These are phyloP conservation scores for Asobara japonica DNA, from an alignment of 1,140 invertebrate species.

Conservation along the genomic window DNA sequence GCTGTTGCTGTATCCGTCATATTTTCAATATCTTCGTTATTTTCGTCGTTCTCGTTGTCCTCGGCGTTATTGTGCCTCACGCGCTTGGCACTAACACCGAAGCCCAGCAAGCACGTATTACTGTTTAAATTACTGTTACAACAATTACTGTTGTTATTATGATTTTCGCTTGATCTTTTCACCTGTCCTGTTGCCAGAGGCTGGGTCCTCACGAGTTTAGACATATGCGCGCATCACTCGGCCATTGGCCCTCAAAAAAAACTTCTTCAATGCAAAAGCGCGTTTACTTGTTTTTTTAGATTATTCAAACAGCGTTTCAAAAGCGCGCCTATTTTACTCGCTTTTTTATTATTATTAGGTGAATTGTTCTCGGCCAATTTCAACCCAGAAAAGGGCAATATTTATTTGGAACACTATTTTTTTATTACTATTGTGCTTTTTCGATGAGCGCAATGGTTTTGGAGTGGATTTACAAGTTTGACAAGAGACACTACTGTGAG, in stretches of 20 bases:
- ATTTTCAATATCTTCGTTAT: constrained; percentile 48
- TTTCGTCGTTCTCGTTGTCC: constrained; percentile 33
- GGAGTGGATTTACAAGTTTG: neutral
- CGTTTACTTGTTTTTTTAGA: neutral
- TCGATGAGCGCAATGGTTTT: neutral
- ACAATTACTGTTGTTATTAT: constrained; percentile 9
- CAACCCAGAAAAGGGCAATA: too few species aligned
- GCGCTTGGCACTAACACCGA: constrained; percentile 28
- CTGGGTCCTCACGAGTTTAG: constrained; percentile 57
- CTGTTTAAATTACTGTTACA: constrained; percentile 1
- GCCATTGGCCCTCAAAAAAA: constrained; percentile 43
- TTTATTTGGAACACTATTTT: too few species aligned
- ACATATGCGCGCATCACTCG: constrained; percentile 60
- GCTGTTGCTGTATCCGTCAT: constrained; percentile 59
- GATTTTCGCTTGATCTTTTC: constrained; percentile 47
- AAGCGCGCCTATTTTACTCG: too few species aligned
- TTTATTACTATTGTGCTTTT: too few species aligned
- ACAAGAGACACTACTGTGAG: neutral
- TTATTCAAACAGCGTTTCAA: too few species aligned
- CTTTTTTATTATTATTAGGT: too few species aligned
- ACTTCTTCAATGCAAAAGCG: neutral
- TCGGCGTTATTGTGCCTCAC: constrained; percentile 31
- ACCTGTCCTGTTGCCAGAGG: constrained; percentile 52
- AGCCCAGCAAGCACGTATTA: constrained; percentile 32
- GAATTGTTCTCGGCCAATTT: too few species aligned